Base-by-base conservation (phyloP, 2,113 vertebrate species). In the Bolborhynchus lineola region DNA sequence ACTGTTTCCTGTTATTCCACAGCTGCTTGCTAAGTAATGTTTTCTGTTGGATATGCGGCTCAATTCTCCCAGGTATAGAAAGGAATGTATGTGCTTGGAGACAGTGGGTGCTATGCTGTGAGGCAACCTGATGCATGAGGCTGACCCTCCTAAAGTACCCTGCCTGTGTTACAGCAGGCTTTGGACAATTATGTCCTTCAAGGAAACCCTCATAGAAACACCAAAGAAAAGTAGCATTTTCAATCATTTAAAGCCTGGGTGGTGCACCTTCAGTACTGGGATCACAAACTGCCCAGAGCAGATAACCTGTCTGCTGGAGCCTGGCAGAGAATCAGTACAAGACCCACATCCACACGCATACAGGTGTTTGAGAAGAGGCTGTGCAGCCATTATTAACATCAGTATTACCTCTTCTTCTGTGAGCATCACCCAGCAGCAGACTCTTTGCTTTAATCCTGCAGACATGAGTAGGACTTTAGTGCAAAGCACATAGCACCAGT, bases 21-120 rank as follows among this genome's bases (percentile, higher is more conserved):
- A 69, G 11, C 19, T 0, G 0, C 25, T 64, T 3, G 1, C 15
- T 70, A 65, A 20, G 0, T 28, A 3, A 11, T 59, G 13, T 11
- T 19, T 79, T 77, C 20, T 2, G 1, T 24, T 76, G 50, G n/a
- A 4, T 67, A 46, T 29, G 5, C 63, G 23, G 24, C 47, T 71
- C 82, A 42, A 62, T 47, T 23, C 2, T 68, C n/a, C 25, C n/a
- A 72, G 5, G 8, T 52, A 49, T n/a, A 33, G 13, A 57, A 50
- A 16, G 13, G 31, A 37, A 16, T 0, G 6, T 3, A 13, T 0
- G 0, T 6, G 2, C 29, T 25, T 64, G 47, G 76, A 91, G 25
- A 3, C 55, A 65, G 28, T 3, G 5, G 13, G 4, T 37, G 8
- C 19, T 52, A 24, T 1, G 0, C 35, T 35, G 1, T 11, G 12